Conservation (phyloP, 2,113 vertebrate species). For the Herpetotheres cachinnans region DNA sequence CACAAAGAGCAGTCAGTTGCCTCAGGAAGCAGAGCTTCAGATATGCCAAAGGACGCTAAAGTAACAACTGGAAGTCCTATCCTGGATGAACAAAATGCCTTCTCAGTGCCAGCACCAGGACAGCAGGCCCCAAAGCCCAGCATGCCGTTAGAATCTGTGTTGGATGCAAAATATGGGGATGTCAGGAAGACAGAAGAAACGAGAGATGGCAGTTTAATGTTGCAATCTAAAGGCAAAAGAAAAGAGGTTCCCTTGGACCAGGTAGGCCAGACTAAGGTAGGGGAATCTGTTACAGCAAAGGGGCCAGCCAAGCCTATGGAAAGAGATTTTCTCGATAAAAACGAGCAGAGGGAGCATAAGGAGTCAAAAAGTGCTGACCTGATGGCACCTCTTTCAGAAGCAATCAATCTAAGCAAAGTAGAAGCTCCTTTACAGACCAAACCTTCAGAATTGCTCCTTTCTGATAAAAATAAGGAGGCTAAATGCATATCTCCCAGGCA, state of each 20-base stretch:
- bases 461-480: neutral
- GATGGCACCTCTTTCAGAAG: neutral
- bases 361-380: neutral
- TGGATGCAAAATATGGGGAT: neutral
- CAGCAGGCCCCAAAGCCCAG: neutral
- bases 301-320: rapidly evolving
- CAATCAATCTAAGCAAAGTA: neutral
- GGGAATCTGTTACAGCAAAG: neutral
- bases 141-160: rapidly evolving
- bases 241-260: neutral
- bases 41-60: neutral
- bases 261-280: neutral
- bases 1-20: neutral
- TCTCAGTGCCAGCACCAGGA: neutral
- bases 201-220: neutral
- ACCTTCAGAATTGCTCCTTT: neutral
- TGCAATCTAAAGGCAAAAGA: neutral
- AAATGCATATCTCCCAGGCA: neutral
- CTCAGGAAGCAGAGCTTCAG: neutral
- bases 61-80: rapidly evolving
- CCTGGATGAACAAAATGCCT: neutral
- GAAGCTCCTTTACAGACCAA: neutral
- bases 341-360: neutral
- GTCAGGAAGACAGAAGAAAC: rapidly evolving
- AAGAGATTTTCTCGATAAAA: neutral